These are phyloP conservation scores for Drosophila sturtevanti DNA, from an alignment of 1,140 invertebrate genomes.

Conservation along the genomic window DNA sequence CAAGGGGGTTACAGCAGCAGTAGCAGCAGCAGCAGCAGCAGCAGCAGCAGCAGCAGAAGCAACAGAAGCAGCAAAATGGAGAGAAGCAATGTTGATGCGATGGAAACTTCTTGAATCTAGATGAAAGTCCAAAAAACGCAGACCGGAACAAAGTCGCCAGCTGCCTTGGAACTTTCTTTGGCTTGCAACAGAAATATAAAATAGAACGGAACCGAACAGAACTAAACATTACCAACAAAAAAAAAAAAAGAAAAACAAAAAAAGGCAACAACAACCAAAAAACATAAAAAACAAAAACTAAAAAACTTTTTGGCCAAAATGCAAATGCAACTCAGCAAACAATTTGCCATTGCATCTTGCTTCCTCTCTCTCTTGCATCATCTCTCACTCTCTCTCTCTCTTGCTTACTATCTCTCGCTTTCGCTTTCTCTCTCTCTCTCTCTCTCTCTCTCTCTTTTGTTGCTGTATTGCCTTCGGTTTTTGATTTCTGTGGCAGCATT, in stretches of 20 bases:
- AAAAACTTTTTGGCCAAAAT: slow-evolving; percentile 40
- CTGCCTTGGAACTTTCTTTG: slow-evolving; percentile 30
- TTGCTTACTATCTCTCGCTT: too few relatives aligned
- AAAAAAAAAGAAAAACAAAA: slow-evolving; percentile 1
- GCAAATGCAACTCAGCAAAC: slow-evolving; percentile 45
- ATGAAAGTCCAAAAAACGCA: background rate
- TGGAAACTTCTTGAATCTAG: background rate
- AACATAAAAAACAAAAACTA: slow-evolving; percentile 1
- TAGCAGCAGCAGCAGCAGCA: background rate
- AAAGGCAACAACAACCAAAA: background rate
- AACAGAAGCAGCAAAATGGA: too few relatives aligned
- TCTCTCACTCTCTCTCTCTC: background rate
- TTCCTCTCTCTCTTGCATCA: too few relatives aligned
- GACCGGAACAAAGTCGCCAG: background rate
- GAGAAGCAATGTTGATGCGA: background rate
- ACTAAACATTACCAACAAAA: slow-evolving; percentile 7
- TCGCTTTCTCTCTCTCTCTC: background rate
- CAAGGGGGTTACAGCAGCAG: slow-evolving; percentile 23
- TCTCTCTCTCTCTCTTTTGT: slow-evolving; percentile 17
- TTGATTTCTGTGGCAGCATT: slow-evolving; percentile 37
- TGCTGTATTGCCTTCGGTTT: slow-evolving; percentile 17
- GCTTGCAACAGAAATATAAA: slow-evolving; percentile 31
- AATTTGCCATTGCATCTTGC: slow-evolving; percentile 27
- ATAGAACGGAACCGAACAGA: background rate
- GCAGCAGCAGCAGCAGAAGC: background rate